Evolutionary conservation across 2,113 vertebrate genomes (phyloP).

Genomic region (Clarias gariepinus): DNA sequence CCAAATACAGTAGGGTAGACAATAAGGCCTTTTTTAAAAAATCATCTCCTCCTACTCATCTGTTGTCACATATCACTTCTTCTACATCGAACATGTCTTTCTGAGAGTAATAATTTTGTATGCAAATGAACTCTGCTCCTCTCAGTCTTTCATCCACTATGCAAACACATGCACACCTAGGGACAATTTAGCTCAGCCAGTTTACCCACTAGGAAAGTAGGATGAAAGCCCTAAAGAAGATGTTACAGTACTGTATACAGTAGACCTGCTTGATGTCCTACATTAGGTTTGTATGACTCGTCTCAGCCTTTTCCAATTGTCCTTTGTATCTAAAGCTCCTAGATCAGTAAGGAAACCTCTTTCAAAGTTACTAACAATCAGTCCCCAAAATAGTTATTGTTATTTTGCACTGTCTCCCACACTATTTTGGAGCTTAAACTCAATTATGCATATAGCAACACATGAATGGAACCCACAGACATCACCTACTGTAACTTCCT

Average conservation of each 20-base stretch:
- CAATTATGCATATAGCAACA: neutral
- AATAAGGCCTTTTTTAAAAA: slow-evolving; percentile 7
- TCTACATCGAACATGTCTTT: neutral
- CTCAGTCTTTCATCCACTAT: neutral
- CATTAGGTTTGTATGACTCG: neutral
- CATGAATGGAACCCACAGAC: neutral
- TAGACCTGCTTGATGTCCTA: neutral
- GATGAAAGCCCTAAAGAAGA: neutral
- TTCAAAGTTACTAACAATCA: neutral
- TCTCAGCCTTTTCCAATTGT: neutral
- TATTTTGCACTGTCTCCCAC: neutral
- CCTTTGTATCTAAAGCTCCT: neutral
- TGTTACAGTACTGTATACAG: neutral
- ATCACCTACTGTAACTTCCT: neutral
- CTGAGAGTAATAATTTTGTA: neutral
- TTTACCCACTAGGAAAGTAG: neutral
- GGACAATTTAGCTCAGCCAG: neutral
- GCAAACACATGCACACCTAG: neutral
- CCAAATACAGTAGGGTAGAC: slow-evolving; percentile 15
- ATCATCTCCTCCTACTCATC: neutral
- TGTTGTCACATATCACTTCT: neutral
- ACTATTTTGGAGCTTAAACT: neutral
- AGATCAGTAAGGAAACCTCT: neutral
- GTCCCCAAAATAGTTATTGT: neutral
- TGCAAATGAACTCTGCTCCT: neutral